Conservation (phyloP, 2,113 vertebrate species). For the Emydocephalus ijimae region DNA sequence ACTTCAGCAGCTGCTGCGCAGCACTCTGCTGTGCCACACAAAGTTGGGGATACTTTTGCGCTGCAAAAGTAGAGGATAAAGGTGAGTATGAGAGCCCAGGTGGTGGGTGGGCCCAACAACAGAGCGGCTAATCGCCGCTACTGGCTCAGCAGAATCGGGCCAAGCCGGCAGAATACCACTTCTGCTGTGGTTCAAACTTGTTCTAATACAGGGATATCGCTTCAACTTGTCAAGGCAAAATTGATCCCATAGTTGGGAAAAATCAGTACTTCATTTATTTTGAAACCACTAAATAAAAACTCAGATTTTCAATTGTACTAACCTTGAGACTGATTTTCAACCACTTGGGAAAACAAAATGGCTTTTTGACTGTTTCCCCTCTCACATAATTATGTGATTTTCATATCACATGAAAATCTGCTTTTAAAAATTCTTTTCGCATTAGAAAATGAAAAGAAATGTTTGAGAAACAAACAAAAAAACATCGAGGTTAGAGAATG, state of each 20-base stretch:
- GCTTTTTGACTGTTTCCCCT: neutral
- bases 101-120: too few relatives aligned
- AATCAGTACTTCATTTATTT: neutral
- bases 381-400: neutral
- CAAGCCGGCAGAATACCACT: too few relatives aligned
- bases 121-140: too few relatives aligned
- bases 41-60: too few relatives aligned
- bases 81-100: too few relatives aligned
- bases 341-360: neutral
- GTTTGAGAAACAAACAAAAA: neutral
- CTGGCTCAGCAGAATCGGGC: too few relatives aligned
- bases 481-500: too few relatives aligned
- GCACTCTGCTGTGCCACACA: too few relatives aligned
- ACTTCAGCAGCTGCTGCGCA: too few relatives aligned
- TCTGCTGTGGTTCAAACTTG: neutral
- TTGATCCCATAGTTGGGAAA: neutral
- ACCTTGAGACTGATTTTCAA: neutral
- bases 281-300: neutral
- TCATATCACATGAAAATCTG: neutral
- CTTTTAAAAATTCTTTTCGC: neutral
- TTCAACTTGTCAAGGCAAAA: neutral
- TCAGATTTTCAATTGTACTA: neutral
- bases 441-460: neutral
- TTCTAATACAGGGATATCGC: neutral
- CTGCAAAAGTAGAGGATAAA: too few relatives aligned